Evolutionary conservation across 2,797 vertebrate genomes (phyloP), one percentile per base, ranked within the genome.

Genomic region (Tenualosa thibaudeaui): DNA sequence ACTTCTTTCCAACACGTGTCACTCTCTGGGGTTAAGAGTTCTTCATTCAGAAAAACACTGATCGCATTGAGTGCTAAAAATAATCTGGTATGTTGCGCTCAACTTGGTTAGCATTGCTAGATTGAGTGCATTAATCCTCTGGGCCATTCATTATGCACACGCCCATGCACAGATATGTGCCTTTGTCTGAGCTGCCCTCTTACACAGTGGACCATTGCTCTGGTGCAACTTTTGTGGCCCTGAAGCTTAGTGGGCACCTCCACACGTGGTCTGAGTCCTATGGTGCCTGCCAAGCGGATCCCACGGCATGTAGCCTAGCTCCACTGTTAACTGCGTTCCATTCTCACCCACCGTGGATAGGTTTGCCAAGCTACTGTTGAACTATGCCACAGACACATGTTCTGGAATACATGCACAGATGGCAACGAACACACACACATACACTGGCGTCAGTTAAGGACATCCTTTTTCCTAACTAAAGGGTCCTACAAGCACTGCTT

Each of bases 241-340:
- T 85, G 24, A 86, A 86, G 87, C 89, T 91, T 89, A 92, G 86
- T 83, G 82, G 71, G 71, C 37, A 43, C 71, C 19, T 15, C 19
- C 71, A 78, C 71, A 78, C 12, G 26, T 78, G 71, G 40, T 15
- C 37, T 78, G 37, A 17, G 15, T 22, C 15, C 10, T 17, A 5
- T 37, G 40, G 17, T 43, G 19, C 31, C 7, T 43, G 71, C 71
- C 71, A 78, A 78, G 17, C 40, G 17, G 40, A 78, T 78, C 71
- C 71, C 71, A 78, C 71, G 17, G 17, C 71, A 43, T 19, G 50
- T 51, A 1, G 50, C 50, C 50, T 40, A 19, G 71, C 46, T 78
- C 40, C 7, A 40, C 37, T 17, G 40, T 78, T 9, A 51, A 51
- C 50, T 51, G 40, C 22, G 15, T 7, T 13, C 51, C 15, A 13